Conservation (phyloP, 2,888 invertebrate species). For the Hyppa rectilinea region DNA sequence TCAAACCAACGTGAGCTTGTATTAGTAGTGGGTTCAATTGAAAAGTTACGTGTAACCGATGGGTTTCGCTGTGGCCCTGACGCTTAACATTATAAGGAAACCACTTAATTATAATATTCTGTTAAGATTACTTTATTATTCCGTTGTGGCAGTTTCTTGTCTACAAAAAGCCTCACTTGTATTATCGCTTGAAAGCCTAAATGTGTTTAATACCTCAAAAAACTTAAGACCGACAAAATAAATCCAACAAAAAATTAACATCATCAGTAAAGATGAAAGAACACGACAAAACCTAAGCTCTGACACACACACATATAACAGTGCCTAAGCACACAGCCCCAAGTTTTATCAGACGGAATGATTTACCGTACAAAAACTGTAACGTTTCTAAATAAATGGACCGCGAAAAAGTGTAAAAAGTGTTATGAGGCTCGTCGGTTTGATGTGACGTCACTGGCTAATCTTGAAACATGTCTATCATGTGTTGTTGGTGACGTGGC, state of each 20-base stretch:
- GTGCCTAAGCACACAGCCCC: constrained; percentile 25
- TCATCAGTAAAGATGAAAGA: constrained; percentile 47
- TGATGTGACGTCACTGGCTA: constrained; percentile 53
- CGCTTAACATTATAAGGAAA: background rate
- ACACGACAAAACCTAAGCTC: constrained; percentile 23
- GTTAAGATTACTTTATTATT: background rate
- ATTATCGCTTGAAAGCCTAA: background rate
- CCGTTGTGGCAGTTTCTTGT: background rate
- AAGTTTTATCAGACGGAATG: constrained; percentile 38
- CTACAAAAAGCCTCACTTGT: background rate
- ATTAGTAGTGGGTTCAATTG: background rate
- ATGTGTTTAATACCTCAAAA: background rate
- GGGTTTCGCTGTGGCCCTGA: background rate
- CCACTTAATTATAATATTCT: background rate
- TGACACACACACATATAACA: constrained; percentile 27
- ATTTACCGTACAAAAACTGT: constrained; percentile 54
- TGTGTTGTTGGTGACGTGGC: constrained; percentile 23
- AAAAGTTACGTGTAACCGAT: background rate
- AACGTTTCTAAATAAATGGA: constrained; percentile 50
- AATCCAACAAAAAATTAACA: constrained; percentile 36
- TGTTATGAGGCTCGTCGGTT: constrained; percentile 27
- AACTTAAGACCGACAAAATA: background rate
- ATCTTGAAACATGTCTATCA: constrained; percentile 59
- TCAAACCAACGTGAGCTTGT: background rate
- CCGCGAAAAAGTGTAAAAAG: constrained; percentile 51